A percentile compares a stretch with the other conserved stretches of the same genome.
Conservation (phyloP, 2,797 vertebrate species). For the Pseudomugil tenellus region DNA sequence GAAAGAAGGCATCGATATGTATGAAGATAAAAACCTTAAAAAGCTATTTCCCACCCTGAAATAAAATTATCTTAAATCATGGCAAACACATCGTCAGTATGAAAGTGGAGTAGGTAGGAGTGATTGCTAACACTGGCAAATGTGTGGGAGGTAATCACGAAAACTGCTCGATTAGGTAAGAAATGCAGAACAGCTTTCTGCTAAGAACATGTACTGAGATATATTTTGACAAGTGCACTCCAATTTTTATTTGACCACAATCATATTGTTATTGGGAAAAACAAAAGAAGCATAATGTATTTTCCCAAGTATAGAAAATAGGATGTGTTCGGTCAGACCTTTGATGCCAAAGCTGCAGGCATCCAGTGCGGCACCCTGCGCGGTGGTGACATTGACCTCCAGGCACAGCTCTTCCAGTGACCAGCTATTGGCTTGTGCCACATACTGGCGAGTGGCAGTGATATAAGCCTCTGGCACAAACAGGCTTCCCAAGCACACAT, state of each 20-base stretch:
- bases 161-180: not conserved
- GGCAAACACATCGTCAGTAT: not conserved
- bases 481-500: constrained; percentile 93
- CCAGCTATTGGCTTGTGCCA: constrained; percentile 99
- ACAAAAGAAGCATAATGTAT: not conserved
- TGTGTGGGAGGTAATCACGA: not conserved
- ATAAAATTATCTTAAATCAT: not conserved
- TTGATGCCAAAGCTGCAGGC: constrained; percentile 99
- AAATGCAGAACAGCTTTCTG: not conserved
- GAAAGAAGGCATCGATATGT: not conserved
- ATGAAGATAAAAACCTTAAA: not conserved
- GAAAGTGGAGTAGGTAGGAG: not conserved
- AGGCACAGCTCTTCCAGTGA: constrained; percentile 97
- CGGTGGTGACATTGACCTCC: constrained; percentile 93
- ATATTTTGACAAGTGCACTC: not conserved
- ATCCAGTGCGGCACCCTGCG: constrained; percentile 89
- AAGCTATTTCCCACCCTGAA: not conserved
- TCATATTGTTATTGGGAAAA: not conserved
- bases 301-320: not conserved
- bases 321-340: constrained; percentile 76
- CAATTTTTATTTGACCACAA: not conserved
- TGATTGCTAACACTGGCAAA: not conserved
- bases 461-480: constrained; percentile 99
- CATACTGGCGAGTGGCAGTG: constrained; percentile 95
- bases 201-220: not conserved